These are phyloP conservation scores for Lepus oiostolus DNA, from an alignment of 2,797 vertebrate species.

Conservation along the genomic window DNA sequence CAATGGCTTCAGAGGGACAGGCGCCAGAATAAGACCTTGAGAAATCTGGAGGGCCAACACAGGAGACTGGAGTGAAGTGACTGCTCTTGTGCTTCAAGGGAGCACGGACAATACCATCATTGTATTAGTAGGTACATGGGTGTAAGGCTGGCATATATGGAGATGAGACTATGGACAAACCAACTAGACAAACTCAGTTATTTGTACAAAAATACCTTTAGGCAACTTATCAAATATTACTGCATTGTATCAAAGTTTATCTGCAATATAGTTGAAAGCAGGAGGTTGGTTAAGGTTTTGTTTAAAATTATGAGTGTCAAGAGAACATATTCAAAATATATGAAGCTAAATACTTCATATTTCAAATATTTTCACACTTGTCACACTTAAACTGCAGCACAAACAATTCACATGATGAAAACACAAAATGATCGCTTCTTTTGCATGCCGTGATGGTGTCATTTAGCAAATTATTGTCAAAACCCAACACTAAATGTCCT, in stretches of 20 bases:
- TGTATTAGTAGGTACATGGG: background rate
- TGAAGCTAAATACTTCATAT: background rate
- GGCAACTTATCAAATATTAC: conserved; percentile 35
- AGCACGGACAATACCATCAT: background rate
- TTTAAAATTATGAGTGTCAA: conserved; percentile 27
- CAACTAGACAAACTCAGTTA: background rate
- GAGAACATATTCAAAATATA: background rate
- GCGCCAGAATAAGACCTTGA: background rate
- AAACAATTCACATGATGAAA: conserved; percentile 28
- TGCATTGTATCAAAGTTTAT: conserved; percentile 20
- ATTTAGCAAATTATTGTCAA: conserved; percentile 44
- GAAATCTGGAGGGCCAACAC: background rate
- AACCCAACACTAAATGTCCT: background rate
- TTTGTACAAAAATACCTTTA: conserved; percentile 27
- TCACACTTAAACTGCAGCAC: background rate
- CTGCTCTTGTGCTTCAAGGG: background rate
- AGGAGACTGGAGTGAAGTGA: background rate
- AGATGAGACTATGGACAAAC: background rate
- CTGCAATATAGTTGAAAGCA: background rate
- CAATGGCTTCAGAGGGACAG: background rate
- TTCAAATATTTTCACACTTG: background rate
- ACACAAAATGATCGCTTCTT: background rate
- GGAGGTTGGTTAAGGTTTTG: background rate
- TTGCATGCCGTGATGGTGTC: background rate
- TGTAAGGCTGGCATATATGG: background rate